These are phyloP conservation scores for Muntiacus reevesi DNA, from an alignment of 2,113 vertebrate genomes.

Conservation along the genomic window DNA sequence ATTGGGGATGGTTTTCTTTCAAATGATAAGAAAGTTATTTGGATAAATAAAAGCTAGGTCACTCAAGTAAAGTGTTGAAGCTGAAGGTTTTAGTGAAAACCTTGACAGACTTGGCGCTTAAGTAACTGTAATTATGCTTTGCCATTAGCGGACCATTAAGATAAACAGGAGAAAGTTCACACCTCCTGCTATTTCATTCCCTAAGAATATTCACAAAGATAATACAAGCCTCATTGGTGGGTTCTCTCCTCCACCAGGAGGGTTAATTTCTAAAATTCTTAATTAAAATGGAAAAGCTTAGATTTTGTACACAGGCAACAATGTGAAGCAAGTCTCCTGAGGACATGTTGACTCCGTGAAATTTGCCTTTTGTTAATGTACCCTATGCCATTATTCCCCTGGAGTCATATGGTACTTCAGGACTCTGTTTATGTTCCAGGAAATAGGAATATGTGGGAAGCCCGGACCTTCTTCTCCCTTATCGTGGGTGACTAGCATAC, in stretches of 20 bases:
- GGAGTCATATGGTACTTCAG: constrained; percentile 40
- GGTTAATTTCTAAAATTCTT: background rate
- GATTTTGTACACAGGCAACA: constrained; percentile 7
- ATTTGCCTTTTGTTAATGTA: constrained; percentile 45
- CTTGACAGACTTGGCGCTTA: constrained; percentile 63
- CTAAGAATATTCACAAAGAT: constrained; percentile 41
- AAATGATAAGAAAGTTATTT: background rate
- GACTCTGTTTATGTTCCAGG: constrained; percentile 53
- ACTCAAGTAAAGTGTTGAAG: background rate
- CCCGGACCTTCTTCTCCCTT: constrained; percentile 62
- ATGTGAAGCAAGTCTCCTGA: background rate
- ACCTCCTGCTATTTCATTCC: constrained; percentile 54
- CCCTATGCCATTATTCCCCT: constrained; percentile 34
- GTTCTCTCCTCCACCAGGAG: constrained; percentile 41
- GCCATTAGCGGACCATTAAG: constrained; percentile 72
- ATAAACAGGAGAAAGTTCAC: constrained; percentile 61
- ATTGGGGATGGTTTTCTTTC: constrained; percentile 30
- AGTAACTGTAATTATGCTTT: constrained; percentile 64
- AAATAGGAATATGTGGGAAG: constrained; percentile 53
- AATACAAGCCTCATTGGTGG: constrained; percentile 22
- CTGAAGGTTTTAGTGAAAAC: constrained; percentile 41
- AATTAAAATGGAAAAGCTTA: constrained; percentile 18
- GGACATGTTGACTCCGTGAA: constrained; percentile 10
- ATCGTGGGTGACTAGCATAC: constrained; percentile 56
- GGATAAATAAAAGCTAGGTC: background rate